Percentiles rank a stretch among this genome's conserved stretches.
Evolutionary conservation across 2,797 vertebrate genomes (phyloP).

Genomic region (Propithecus perrieri): DNA sequence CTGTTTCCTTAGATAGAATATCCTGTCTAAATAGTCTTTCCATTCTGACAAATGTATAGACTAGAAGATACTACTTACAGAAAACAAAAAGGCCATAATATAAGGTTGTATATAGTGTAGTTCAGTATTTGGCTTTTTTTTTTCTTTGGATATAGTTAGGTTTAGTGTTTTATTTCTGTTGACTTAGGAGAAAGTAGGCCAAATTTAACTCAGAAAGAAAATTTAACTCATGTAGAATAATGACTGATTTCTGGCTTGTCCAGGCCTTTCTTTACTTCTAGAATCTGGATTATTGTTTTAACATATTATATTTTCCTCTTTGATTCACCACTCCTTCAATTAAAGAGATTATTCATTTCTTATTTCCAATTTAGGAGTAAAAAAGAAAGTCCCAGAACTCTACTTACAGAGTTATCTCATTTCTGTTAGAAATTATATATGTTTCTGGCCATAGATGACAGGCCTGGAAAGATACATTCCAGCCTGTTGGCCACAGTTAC

Average conservation of each 20-base stretch:
- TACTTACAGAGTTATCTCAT: background rate
- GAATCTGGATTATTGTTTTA: background rate
- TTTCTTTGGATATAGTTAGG: background rate
- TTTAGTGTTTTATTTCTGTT: slow-evolving; percentile 33
- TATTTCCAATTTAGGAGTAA: background rate
- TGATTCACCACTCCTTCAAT: background rate
- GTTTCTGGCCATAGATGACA: background rate
- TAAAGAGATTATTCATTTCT: background rate
- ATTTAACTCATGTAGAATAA: background rate
- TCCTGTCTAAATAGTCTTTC: slow-evolving; percentile 15
- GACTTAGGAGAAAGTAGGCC: background rate
- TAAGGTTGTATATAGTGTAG: background rate
- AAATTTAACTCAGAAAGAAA: background rate
- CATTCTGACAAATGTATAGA: background rate
- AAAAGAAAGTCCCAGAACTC: background rate
- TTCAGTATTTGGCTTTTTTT: background rate
- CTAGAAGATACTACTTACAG: background rate
- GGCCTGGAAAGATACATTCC: background rate
- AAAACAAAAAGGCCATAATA: background rate
- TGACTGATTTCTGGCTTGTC: background rate
- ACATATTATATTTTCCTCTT: background rate
- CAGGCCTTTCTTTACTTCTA: background rate
- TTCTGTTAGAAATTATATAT: background rate
- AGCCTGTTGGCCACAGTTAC: background rate
- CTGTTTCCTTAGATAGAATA: background rate